Evolutionary conservation across 1,140 invertebrate genomes (phyloP).

Genomic region (Pantala flavescens): DNA sequence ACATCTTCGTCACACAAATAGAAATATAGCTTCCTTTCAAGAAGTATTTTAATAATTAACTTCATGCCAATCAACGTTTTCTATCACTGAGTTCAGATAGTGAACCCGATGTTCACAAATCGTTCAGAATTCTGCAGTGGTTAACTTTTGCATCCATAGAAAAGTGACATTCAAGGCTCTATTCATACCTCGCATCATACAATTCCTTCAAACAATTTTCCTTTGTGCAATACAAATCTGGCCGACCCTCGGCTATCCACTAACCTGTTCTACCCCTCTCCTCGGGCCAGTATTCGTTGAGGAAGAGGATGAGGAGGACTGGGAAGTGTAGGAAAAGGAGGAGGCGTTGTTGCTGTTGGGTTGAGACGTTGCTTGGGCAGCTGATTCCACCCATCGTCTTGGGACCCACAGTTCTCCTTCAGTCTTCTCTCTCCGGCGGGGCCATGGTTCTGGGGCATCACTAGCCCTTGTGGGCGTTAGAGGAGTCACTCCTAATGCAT

Average conservation of each 20-base stretch:
- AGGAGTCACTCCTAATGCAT: conserved; percentile 20
- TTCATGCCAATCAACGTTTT: too few species aligned
- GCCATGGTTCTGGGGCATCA: conserved; percentile 36
- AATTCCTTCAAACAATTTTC: background rate
- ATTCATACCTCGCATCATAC: background rate
- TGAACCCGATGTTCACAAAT: too few species aligned
- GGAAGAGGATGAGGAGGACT: background rate
- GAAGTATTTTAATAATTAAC: too few species aligned
- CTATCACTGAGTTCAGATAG: too few species aligned
- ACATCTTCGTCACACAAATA: too few species aligned
- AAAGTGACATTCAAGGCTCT: background rate
- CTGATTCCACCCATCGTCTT: background rate
- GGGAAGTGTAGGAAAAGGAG: conserved; percentile 4
- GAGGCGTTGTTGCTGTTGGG: background rate
- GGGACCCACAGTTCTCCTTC: conserved; percentile 57
- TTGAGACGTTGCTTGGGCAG: background rate
- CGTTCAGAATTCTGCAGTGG: too few species aligned
- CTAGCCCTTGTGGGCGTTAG: conserved; percentile 32
- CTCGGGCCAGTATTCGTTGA: background rate
- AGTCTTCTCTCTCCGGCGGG: conserved; percentile 70
- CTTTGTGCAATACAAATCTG: background rate
- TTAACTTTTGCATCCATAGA: background rate
- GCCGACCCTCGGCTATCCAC: background rate
- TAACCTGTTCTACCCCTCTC: background rate
- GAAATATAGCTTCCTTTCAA: too few species aligned